Conservation (phyloP, 2,113 vertebrate genomes). For the Pantherophis guttatus region DNA sequence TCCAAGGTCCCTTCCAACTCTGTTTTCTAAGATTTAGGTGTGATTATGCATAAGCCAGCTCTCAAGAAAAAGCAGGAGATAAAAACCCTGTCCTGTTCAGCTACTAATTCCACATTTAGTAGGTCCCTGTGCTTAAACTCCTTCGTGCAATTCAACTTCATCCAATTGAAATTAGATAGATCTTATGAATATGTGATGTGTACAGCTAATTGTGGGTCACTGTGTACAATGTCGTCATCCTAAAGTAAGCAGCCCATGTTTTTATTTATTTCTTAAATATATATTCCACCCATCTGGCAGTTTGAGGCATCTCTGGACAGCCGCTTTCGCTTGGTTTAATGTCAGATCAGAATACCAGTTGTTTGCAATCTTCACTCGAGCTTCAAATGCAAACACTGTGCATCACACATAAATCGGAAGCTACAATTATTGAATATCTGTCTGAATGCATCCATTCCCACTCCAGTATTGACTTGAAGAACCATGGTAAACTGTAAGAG, state of each 20-base stretch:
- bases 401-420: neutral
- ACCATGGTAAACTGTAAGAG: neutral
- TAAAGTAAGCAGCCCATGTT: neutral
- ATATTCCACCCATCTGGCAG: neutral
- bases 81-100: neutral
- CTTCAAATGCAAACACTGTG: neutral
- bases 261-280: neutral
- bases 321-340: neutral
- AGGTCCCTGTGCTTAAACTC: neutral
- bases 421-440: neutral
- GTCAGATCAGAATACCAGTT: neutral
- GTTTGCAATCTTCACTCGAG: neutral
- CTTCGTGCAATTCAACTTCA: neutral
- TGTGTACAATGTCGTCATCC: neutral
- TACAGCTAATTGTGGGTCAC: neutral
- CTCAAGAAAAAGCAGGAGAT: neutral
- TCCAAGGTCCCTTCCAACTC: no score
- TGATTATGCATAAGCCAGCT: neutral
- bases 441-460: neutral
- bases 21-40: neutral
- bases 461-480: neutral
- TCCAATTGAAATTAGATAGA: neutral
- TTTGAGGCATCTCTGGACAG: neutral
- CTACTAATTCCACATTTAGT: neutral
- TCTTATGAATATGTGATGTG: neutral